Evolutionary conservation across 2,888 invertebrate species (phyloP), one percentile per base, ranked within the genome.

Genomic region (Ernsta delagoae): DNA sequence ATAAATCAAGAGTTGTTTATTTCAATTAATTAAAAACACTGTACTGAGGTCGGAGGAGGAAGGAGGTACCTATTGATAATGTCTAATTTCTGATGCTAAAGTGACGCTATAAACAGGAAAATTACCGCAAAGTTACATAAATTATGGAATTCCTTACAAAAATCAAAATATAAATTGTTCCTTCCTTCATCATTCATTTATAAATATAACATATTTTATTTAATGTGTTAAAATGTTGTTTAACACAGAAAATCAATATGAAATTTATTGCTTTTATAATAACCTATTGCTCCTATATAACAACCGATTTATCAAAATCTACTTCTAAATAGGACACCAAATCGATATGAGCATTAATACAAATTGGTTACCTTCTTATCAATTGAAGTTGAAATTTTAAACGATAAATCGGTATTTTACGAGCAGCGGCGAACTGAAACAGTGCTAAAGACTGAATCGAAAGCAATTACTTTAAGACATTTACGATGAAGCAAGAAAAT

Each of bases 401-500:
- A 56, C 36, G 57, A 64, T 64, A 59, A 69, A 69, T 53, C 59
- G 59, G 48, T 59, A 83, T 78, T 79, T 67, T 66, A 70, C 64
- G 66, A 73, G 61, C 60, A 65, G 79, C 78, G 80, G 77, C 79
- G 80, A 70, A 68, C 60, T 71, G 78, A 83, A 82, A 82, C 79
- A 84, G 83, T 83, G 83, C 85, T 84, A 83, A 83, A 85, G 84
- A 83, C 84, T 85, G 86, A 88, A 87, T 87, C 84, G 86, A 86
- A 89, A 90, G 89, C 89, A 90, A 91, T 92, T 90, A 89, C 88
- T 85, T 79, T 77, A 84, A 82, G 85, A 89, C 87, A 89, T 90
- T 91, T 90, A 90, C 87, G 89, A 89, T 83, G 86, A 79, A 83
- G 83, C 83, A 85, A 83, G 87, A 84, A 85, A 89, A 89, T 85